phyloP scores from a whole-genome alignment of 2,888 invertebrate genomes.

The Latrodectus hesperus region DNA sequence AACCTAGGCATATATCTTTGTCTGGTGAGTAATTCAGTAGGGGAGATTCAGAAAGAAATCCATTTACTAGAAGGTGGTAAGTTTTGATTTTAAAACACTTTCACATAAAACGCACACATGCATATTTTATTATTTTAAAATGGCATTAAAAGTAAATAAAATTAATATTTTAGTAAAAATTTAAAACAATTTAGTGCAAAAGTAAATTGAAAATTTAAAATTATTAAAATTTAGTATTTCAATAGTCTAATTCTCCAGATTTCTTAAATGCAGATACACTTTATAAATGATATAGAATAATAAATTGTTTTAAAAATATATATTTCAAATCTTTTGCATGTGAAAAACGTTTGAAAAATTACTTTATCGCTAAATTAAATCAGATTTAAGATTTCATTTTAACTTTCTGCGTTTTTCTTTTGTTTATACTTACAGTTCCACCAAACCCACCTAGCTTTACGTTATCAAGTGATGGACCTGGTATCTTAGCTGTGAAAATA shows the following conservation, averaged over 20 bases:
- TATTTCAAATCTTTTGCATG: not conserved
- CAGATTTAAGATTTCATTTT: not conserved
- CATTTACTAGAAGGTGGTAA: conserved; percentile 68
- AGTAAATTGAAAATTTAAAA: too few species aligned
- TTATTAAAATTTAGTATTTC: not conserved
- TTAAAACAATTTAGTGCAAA: too few species aligned
- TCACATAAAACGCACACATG: too few species aligned
- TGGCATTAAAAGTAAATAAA: too few species aligned
- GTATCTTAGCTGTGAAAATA: conserved; percentile 50
- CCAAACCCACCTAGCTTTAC: conserved; percentile 43
- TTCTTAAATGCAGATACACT: too few species aligned
- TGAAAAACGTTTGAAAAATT: too few species aligned
- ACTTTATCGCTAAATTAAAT: not conserved
- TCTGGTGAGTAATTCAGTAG: conserved; percentile 57
- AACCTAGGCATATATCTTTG: conserved; percentile 58
- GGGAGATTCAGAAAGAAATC: conserved; percentile 64
- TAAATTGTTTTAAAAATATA: not conserved
- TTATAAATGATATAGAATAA: not conserved
- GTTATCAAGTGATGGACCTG: conserved; percentile 47
- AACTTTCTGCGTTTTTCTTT: not conserved
- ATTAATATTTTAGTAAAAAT: too few species aligned
- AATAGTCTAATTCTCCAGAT: not conserved
- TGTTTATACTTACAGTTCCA: conserved; percentile 24
- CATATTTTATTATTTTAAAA: too few species aligned
- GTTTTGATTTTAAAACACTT: not conserved